Conservation (phyloP, 2,797 vertebrate species). For the Enteromius afrohamiltoni region DNA sequence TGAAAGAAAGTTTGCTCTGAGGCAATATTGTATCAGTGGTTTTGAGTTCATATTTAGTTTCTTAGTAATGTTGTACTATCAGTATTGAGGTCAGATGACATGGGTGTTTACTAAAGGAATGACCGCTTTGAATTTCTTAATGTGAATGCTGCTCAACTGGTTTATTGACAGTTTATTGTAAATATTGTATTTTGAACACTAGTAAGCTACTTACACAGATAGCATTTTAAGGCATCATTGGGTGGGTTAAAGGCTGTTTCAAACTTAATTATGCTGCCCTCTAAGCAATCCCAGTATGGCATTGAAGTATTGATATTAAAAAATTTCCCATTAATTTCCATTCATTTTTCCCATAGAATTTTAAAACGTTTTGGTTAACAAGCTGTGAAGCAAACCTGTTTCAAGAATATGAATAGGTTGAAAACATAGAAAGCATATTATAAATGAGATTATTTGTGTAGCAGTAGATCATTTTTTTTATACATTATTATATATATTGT, state of each 20-base stretch:
- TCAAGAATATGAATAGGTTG: not conserved
- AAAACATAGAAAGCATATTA: not conserved
- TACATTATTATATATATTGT: no score
- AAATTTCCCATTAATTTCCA: not conserved
- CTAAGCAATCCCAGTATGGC: not conserved
- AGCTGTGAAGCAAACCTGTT: not conserved
- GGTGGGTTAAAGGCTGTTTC: not conserved
- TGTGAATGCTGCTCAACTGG: not conserved
- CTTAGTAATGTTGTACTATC: not conserved
- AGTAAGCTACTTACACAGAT: not conserved
- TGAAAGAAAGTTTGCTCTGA: not conserved
- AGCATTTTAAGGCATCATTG: not conserved
- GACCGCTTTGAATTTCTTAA: not conserved
- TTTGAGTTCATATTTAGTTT: not conserved
- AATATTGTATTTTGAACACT: not conserved
- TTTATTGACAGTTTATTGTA: not conserved
- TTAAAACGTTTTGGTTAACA: no score
- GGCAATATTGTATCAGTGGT: not conserved
- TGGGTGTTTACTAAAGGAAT: slow-evolving; percentile 38
- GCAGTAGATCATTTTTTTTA: no score
- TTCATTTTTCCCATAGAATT: not conserved
- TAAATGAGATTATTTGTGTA: not conserved
- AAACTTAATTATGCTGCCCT: not conserved
- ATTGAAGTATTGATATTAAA: not conserved
- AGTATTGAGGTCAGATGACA: not conserved